Evolutionary conservation across 2,888 invertebrate genomes (phyloP).

Genomic region (Epinotia demarniana): DNA sequence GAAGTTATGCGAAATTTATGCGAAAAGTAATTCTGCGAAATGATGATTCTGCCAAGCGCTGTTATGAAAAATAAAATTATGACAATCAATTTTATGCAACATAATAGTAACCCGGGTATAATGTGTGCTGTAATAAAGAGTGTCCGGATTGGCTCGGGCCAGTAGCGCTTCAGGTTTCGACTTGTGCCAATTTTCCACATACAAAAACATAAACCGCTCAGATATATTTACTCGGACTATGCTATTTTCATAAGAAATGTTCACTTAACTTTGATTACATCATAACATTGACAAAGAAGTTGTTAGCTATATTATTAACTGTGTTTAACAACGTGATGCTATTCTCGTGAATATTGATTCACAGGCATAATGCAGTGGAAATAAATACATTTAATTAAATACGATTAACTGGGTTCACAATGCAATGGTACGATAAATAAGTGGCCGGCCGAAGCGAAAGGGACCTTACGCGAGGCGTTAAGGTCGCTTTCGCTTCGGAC

Average conservation of each 20-base stretch:
- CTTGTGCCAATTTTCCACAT: neutral
- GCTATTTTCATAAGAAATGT: neutral
- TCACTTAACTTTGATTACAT: neutral
- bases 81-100: no score
- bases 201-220: neutral
- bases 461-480: neutral
- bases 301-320: neutral
- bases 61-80: no score
- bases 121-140: neutral
- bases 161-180: neutral
- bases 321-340: neutral
- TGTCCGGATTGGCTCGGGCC: neutral
- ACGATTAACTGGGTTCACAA: constrained; percentile 6
- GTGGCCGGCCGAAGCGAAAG: neutral
- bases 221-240: constrained; percentile 1
- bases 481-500: neutral
- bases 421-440: constrained; percentile 5
- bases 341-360: neutral
- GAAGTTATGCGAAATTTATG: no score
- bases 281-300: neutral
- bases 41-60: no score
- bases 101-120: no score
- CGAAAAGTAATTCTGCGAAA: no score
- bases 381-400: neutral
- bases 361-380: neutral